Evolutionary conservation across 2,797 vertebrate species (phyloP), one percentile per base, ranked within the genome.

Genomic region (Fringilla coelebs): DNA sequence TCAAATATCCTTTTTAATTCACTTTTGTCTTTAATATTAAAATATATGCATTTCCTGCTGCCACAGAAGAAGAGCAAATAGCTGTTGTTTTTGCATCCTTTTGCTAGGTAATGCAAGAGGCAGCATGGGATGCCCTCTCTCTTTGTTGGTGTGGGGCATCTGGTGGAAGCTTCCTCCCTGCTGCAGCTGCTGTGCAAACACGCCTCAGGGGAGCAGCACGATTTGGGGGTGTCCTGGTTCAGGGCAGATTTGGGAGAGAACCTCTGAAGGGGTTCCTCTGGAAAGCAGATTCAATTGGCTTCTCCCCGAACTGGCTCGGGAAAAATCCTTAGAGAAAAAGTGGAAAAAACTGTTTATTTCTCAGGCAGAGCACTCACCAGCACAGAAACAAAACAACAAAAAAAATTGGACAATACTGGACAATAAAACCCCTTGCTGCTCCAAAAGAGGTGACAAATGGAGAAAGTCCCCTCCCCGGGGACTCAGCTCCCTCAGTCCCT

Each of bases 131-230:
- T 34, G 17, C 15, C 25, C 5, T 15, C 32, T 63, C 13, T 41
- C n/a, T 36, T 34, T 21, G 19, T 19, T 15, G 4, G 10, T 21
- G 26, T 16, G 14, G 41, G 17, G 3, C 14, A 3, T 15, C 46
- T 41, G 14, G 1, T 24, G 40, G 66, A 46, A 16, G 5, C 6
- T 8, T 12, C 4, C 17, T 51, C 28, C 14, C 54, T 9, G 55
- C 34, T 15, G 21, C 40, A 45, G 43, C 43, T 38, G 0, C 12
- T 0, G 3, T 5, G 1, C 7, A 15, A 3, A 21, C 22, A 12
- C 0, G 0, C 10, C 22, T 3, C 29, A 41, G 55, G 4, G 13
- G 14, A 52, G 34, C 1, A 3, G 16, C 14, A 5, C 0, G 0
- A 5, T 49, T 16, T 14, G 21, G 46, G 63, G 34, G 8, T 58